phyloP scores from a whole-genome alignment of 2,797 vertebrate species.

The Heteromormyrus szaboi region DNA sequence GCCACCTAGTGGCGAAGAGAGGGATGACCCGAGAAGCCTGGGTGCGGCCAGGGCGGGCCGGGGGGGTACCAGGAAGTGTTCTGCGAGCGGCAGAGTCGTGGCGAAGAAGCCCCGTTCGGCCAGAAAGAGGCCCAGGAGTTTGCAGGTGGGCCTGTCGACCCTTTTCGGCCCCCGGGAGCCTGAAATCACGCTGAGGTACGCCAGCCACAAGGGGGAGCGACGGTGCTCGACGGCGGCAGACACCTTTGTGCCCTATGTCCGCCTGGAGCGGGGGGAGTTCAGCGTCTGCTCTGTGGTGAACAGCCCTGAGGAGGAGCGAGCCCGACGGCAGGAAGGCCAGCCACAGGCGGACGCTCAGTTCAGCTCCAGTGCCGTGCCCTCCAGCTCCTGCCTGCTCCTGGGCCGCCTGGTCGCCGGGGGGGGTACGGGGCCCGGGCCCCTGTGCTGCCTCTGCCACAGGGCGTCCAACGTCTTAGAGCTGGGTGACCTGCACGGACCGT shows the following conservation, averaged over 20 bases:
- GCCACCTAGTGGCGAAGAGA: neutral
- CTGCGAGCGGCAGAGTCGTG: neutral
- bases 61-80: neutral
- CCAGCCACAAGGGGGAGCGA: constrained; percentile 43
- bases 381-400: constrained; percentile 55
- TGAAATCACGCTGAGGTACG: constrained; percentile 55
- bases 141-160: constrained; percentile 7
- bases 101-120: constrained; percentile 21
- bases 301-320: constrained; percentile 55
- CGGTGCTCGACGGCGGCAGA: constrained; percentile 27
- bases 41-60: neutral
- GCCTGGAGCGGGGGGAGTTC: constrained; percentile 39
- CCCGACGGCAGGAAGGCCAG: constrained; percentile 13
- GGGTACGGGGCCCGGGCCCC: constrained; percentile 20
- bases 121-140: constrained; percentile 16
- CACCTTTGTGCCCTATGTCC: constrained; percentile 57
- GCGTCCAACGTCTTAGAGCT: constrained; percentile 51
- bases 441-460: constrained; percentile 61
- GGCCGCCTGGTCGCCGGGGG: constrained; percentile 41
- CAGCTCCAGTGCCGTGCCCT: constrained; percentile 50
- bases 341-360: neutral
- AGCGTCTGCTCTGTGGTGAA: constrained; percentile 56
- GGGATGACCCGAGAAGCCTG: neutral
- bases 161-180: constrained; percentile 52
- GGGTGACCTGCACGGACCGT: constrained; percentile 69